phyloP scores from a whole-genome alignment of 1,140 invertebrate species.

The Agrilus planipennis region DNA sequence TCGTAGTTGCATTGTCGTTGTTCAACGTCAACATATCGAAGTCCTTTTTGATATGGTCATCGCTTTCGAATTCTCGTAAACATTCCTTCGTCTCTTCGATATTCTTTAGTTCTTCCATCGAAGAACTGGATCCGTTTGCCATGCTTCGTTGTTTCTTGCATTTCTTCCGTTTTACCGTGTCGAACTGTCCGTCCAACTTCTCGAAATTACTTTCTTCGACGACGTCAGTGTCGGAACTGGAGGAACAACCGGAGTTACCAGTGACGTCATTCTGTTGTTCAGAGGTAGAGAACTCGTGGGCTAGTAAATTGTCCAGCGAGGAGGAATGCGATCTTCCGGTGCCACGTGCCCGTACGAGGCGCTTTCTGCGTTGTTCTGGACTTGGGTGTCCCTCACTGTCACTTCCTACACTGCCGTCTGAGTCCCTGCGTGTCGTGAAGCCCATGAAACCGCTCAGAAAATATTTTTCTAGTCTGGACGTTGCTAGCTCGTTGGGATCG shows the following conservation, averaged over 20 bases:
- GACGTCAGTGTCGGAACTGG: slow-evolving; percentile 64
- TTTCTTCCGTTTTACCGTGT: slow-evolving; percentile 76
- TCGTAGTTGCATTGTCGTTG: slow-evolving; percentile 47
- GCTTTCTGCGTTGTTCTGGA: slow-evolving; percentile 70
- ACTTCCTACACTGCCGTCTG: slow-evolving; percentile 70
- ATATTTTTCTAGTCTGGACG: slow-evolving; percentile 80
- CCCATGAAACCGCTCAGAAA: slow-evolving; percentile 77
- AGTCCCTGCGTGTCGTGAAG: slow-evolving; percentile 60
- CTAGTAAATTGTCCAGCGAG: slow-evolving; percentile 62
- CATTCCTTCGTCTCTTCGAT: slow-evolving; percentile 38
- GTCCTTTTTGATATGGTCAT: slow-evolving; percentile 51
- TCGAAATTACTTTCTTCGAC: slow-evolving; percentile 57
- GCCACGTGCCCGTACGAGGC: slow-evolving; percentile 63
- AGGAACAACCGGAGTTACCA: slow-evolving; percentile 54
- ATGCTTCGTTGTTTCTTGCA: slow-evolving; percentile 42
- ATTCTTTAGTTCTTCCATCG: slow-evolving; percentile 39
- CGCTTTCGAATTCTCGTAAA: slow-evolving; percentile 41
- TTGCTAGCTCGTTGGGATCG: slow-evolving; percentile 61
- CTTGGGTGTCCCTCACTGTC: slow-evolving; percentile 77
- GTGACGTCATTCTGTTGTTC: slow-evolving; percentile 35
- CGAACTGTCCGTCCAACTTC: slow-evolving; percentile 59
- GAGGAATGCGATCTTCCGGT: slow-evolving; percentile 68
- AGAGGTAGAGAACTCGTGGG: slow-evolving; percentile 38
- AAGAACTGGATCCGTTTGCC: slow-evolving; percentile 33
- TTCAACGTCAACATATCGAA: slow-evolving; percentile 38